Base-by-base conservation (phyloP, 2,888 invertebrate genomes). In the Phoenoteleia sp. region DNA sequence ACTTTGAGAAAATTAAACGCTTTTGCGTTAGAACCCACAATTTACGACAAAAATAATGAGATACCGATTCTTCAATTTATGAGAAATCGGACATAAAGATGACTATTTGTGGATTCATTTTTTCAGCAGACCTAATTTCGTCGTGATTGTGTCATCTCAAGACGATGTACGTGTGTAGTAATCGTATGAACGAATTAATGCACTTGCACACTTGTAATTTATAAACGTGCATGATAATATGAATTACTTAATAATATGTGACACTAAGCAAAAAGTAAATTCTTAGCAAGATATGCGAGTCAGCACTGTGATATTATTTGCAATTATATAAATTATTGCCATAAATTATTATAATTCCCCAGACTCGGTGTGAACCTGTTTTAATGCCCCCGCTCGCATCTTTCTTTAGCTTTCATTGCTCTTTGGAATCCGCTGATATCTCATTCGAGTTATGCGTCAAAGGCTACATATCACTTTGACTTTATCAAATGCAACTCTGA, bases 241-340 rank as follows among this genome's bases (percentile, higher is more conserved):
- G 80, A 80, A 76, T 84, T 84, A 58, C 64, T 80, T 71, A 80
- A 84, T 84, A 84, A 80, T 21, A 66, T 7, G 69, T 54, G 80
- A 84, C 80, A 58, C 45, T 0, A 7, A 19, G 21, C 42, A 52
- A 76, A 69, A 67, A 56, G 29, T 36, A 64, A 45, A 71, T 56
- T 56, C 47, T 19, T 19, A n/a, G 36, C 49, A 7, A 45, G 45
- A 64, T 39, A 69, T 33, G 64, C 49, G 19, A 54, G 33, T 64
- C 71, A 49, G 52, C 54, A 17, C 49, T 27, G 66, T 42, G 84
- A 80, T 80, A 66, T 69, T 84, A 79, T 62, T 84, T 52, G 72
- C 67, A 81, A 84, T 84, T 84, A 81, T 71, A 81, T 81, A 75
- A 84, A 84, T 84, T 64, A 76, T 84, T 80, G 71, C 66, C 71